A percentile compares a stretch with the other conserved stretches of the same genome.
Evolutionary conservation across 2,888 invertebrate species (phyloP).

Genomic region (Elysia crispata): DNA sequence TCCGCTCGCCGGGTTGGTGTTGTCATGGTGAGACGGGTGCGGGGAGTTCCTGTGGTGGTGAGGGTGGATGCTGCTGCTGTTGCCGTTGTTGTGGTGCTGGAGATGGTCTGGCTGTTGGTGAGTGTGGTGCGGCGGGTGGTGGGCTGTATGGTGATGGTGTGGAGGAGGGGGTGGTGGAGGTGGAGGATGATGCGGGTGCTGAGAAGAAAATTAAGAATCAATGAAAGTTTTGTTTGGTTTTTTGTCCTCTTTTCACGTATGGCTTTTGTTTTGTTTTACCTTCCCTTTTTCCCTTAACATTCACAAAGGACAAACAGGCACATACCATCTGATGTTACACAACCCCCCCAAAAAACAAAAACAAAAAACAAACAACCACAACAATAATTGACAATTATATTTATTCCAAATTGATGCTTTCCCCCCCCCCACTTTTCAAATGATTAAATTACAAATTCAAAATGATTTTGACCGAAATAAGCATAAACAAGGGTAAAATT

Average conservation of each 20-base stretch:
- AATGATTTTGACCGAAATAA: too few relatives aligned
- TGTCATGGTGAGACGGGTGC: conserved; percentile 39
- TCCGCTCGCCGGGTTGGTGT: background rate
- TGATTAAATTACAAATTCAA: too few relatives aligned
- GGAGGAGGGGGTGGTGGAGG: conserved; percentile 50
- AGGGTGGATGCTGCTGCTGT: conserved; percentile 47
- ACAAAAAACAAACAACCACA: too few relatives aligned
- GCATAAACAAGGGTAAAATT: too few relatives aligned
- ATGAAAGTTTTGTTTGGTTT: background rate
- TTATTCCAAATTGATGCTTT: too few relatives aligned
- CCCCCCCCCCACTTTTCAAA: too few relatives aligned
- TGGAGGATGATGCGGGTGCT: conserved; percentile 42
- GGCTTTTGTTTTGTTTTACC: background rate
- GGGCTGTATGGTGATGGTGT: conserved; percentile 53
- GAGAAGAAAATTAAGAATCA: background rate
- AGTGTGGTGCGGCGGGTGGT: conserved; percentile 51
- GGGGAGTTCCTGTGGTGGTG: conserved; percentile 53
- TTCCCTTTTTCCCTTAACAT: too few relatives aligned
- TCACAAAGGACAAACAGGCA: too few relatives aligned
- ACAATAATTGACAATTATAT: too few relatives aligned
- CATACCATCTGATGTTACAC: too few relatives aligned
- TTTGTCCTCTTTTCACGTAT: background rate
- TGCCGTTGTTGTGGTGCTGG: background rate
- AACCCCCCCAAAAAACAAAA: too few relatives aligned
- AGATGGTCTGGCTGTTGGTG: conserved; percentile 33